Conservation (phyloP, 2,888 invertebrate genomes). For the Ethmia dodecea region DNA sequence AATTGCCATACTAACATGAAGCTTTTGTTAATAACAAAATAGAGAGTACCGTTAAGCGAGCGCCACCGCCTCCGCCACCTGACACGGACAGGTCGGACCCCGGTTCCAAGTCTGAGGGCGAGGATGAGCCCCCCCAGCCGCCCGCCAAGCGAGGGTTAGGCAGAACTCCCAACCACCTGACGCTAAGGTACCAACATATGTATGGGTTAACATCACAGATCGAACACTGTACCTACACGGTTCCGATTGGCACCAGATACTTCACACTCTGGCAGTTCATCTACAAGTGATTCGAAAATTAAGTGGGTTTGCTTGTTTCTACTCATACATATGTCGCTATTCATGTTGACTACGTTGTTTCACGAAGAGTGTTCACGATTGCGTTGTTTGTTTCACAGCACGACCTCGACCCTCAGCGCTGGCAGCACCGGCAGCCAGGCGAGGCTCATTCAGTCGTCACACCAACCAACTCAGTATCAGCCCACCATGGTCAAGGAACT, state of each 20-base stretch:
- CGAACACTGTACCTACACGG: conserved; percentile 39
- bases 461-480: conserved; percentile 94
- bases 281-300: conserved; percentile 28
- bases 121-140: conserved; percentile 86
- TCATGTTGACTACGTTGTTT: conserved; percentile 12
- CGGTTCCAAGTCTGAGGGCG: conserved; percentile 91
- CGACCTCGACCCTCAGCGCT: conserved; percentile 94
- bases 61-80: conserved; percentile 49
- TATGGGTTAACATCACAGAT: conserved; percentile 44
- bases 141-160: conserved; percentile 84
- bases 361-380: neutral
- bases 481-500: conserved; percentile 92
- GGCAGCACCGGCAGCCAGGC: conserved; percentile 96
- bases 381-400: conserved; percentile 76
- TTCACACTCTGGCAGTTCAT: conserved; percentile 24
- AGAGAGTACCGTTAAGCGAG: conserved; percentile 37
- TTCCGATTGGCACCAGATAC: conserved; percentile 27
- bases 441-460: conserved; percentile 94
- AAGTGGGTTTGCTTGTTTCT: conserved; percentile 51
- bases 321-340: conserved; percentile 62
- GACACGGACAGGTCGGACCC: conserved; percentile 76
- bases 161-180: conserved; percentile 95
- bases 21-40: conserved; percentile 20
- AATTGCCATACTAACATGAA: conserved; percentile 15
- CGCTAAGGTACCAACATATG: conserved; percentile 82